Percentiles rank a stretch among this genome's conserved stretches.
Evolutionary conservation across 1,140 invertebrate genomes (phyloP).

Genomic region (Eumaeus atala): DNA sequence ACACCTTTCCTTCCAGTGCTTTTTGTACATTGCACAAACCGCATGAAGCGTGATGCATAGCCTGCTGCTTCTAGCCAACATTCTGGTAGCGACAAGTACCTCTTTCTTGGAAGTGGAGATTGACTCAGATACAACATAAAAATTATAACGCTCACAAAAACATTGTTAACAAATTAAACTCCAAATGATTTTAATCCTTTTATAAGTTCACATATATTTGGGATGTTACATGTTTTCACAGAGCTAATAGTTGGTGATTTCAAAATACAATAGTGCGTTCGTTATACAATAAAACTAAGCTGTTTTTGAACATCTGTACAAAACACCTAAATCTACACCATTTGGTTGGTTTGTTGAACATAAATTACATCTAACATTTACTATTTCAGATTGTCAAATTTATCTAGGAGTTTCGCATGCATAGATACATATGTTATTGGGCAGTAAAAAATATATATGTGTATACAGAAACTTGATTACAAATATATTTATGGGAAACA

Average conservation of each 20-base stretch:
- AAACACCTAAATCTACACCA: constrained; percentile 17
- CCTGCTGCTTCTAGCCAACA: too few relatives aligned
- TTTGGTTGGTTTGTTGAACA: constrained; percentile 13
- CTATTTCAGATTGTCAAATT: constrained; percentile 6
- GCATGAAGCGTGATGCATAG: too few relatives aligned
- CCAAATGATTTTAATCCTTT: constrained; percentile 34
- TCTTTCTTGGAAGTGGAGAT: too few relatives aligned
- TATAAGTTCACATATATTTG: constrained; percentile 58
- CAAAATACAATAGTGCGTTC: constrained; percentile 45
- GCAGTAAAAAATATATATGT: constrained; percentile 13
- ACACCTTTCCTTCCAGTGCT: too few relatives aligned
- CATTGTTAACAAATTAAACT: constrained; percentile 33
- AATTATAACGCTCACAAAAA: too few relatives aligned
- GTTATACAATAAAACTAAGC: constrained; percentile 10
- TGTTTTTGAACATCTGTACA: constrained; percentile 16
- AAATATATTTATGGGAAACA: constrained; percentile 26
- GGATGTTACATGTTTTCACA: constrained; percentile 52
- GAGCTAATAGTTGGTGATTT: constrained; percentile 55
- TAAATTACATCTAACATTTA: constrained; percentile 6
- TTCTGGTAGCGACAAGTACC: too few relatives aligned
- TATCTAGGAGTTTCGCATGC: constrained; percentile 13
- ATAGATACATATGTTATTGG: constrained; percentile 17
- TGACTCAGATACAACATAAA: too few relatives aligned
- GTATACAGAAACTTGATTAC: constrained; percentile 14
- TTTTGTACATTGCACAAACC: too few relatives aligned